Evolutionary conservation across 2,113 vertebrate genomes (phyloP).

Genomic region (Sarotherodon lohbergeri): DNA sequence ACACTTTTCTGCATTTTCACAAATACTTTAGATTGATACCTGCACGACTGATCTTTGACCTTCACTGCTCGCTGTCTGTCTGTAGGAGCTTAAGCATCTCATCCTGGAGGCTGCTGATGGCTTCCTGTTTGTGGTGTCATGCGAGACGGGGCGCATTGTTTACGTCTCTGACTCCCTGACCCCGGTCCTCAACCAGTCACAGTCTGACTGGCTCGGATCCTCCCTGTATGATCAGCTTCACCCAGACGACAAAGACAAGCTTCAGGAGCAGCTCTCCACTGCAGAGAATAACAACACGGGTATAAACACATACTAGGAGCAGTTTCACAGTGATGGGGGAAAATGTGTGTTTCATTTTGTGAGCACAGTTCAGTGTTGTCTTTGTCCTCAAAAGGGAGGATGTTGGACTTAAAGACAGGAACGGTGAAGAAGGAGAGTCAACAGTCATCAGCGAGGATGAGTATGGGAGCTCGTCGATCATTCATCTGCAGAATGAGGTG

Average conservation of each 20-base stretch:
- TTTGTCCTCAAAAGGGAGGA: constrained; percentile 76
- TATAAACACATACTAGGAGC: constrained; percentile 21
- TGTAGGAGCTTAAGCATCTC: constrained; percentile 92
- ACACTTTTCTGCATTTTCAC: background rate
- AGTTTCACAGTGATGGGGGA: background rate
- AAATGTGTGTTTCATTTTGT: background rate
- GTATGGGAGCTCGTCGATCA: constrained; percentile 90
- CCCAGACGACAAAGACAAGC: constrained; percentile 91
- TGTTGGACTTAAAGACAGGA: constrained; percentile 94
- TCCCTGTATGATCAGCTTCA: constrained; percentile 95
- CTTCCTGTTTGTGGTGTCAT: constrained; percentile 96
- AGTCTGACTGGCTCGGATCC: constrained; percentile 92
- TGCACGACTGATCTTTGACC: background rate
- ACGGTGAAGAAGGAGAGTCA: constrained; percentile 97
- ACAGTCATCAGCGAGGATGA: constrained; percentile 92
- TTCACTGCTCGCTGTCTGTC: background rate
- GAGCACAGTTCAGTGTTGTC: background rate
- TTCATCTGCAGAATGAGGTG: constrained; percentile 99
- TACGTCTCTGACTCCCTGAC: constrained; percentile 94
- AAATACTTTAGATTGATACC: background rate
- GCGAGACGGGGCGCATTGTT: constrained; percentile 88
- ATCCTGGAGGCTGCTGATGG: constrained; percentile 95
- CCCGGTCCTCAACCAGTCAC: constrained; percentile 90
- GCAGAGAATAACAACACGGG: constrained; percentile 86
- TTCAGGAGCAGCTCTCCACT: constrained; percentile 93